Conservation (phyloP, 92 coral and sea anemone genomes). For the Palythoa grandis region DNA sequence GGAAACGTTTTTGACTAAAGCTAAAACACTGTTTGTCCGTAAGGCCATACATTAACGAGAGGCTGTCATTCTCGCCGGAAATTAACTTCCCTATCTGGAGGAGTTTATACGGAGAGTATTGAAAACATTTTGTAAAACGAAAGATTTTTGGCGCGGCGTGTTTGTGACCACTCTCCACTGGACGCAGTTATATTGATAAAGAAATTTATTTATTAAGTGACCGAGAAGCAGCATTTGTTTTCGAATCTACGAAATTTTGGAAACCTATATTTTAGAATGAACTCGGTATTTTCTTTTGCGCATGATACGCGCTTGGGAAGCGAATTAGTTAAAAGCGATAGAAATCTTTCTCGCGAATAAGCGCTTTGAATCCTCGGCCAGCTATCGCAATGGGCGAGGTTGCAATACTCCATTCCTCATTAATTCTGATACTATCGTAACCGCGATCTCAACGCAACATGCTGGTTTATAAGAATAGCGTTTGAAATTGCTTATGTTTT, state of each 20-base stretch:
- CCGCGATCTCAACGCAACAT: conserved; percentile 44
- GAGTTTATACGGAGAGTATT: conserved; percentile 49
- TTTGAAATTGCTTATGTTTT: conserved; percentile 61
- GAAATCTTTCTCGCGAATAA: not conserved
- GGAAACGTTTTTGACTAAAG: conserved; percentile 78
- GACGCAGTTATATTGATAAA: conserved; percentile 48
- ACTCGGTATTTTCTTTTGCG: conserved; percentile 19
- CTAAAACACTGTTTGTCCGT: conserved; percentile 76
- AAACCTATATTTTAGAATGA: not conserved
- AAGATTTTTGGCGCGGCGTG: conserved; percentile 39
- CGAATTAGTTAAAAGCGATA: conserved; percentile 32
- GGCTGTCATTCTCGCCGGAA: conserved; percentile 60
- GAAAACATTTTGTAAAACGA: conserved; percentile 53
- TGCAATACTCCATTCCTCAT: conserved; percentile 21
- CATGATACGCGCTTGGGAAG: not conserved
- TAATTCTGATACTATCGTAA: conserved; percentile 30
- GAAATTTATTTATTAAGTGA: conserved; percentile 42
- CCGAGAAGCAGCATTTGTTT: conserved; percentile 18
- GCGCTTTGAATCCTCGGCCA: conserved; percentile 1
- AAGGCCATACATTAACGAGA: conserved; percentile 71
- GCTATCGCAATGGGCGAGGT: conserved; percentile 36
- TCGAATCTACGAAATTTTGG: conserved; percentile 19
- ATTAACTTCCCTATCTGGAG: conserved; percentile 57
- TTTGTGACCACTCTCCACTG: conserved; percentile 40
- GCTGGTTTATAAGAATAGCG: conserved; percentile 60